Evolutionary conservation across 1,140 invertebrate species (phyloP).

Genomic region (Cherax quadricarinatus): DNA sequence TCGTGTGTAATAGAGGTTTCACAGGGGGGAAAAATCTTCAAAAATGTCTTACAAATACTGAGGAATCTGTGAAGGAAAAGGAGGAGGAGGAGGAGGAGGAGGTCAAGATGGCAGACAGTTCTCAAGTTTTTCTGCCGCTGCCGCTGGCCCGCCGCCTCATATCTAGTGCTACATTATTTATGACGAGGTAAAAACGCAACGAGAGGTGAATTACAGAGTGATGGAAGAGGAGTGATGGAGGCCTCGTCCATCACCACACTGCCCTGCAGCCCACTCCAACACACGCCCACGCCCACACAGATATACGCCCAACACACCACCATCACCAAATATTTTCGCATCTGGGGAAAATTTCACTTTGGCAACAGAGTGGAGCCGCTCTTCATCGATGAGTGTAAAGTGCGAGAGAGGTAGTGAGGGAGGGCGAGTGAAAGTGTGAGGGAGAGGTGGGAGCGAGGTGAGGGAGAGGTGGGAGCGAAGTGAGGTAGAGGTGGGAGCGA

Average conservation of each 20-base stretch:
- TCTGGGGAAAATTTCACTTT: slow-evolving; percentile 3
- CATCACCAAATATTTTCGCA: not conserved
- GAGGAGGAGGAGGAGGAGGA: no score
- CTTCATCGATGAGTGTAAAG: not conserved
- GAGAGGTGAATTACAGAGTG: not conserved
- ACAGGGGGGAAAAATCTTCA: no score
- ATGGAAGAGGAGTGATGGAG: not conserved
- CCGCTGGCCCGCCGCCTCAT: not conserved
- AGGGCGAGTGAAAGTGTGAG: not conserved
- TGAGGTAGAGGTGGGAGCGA: no score
- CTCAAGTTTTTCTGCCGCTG: not conserved
- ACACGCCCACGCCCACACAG: not conserved
- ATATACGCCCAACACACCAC: not conserved
- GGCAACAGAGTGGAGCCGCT: not conserved
- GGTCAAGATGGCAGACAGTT: not conserved
- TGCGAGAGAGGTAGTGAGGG: not conserved
- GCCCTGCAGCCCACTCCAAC: not conserved
- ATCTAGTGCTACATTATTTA: not conserved
- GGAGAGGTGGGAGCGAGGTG: not conserved
- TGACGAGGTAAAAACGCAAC: not conserved
- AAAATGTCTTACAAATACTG: no score
- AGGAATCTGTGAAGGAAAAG: no score
- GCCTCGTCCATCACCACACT: not conserved
- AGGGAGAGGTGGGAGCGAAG: not conserved
- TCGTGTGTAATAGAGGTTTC: no score